Percentiles rank a stretch among this genome's conserved stretches.
Conservation (phyloP, 2,888 invertebrate genomes). For the Morpho helenor region DNA sequence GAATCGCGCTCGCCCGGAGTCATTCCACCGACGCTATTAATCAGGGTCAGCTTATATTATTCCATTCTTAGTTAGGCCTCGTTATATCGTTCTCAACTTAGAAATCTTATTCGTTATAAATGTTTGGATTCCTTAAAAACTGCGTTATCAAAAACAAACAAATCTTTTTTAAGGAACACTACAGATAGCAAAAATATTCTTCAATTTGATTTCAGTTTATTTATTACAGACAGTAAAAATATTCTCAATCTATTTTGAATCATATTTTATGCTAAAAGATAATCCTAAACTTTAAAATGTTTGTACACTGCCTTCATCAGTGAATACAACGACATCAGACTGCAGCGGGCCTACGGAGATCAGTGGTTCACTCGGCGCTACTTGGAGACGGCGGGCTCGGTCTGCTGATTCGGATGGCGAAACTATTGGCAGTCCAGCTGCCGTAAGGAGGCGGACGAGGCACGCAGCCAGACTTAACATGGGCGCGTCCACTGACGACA, state of each 20-base stretch:
- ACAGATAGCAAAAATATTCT: no score
- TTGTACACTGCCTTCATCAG: slow-evolving; percentile 27
- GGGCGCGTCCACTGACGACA: slow-evolving; percentile 98
- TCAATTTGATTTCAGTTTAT: no score
- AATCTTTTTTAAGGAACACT: no score
- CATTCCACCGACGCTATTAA: slow-evolving; percentile 88
- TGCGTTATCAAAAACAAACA: no score
- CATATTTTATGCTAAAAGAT: no score
- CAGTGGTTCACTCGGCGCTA: slow-evolving; percentile 51
- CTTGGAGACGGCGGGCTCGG: slow-evolving; percentile 61
- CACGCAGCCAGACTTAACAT: slow-evolving; percentile 94
- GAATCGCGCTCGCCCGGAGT: slow-evolving; percentile 86
- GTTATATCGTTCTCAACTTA: background rate
- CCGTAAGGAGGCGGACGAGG: slow-evolving; percentile 82
- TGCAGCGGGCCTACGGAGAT: slow-evolving; percentile 56
- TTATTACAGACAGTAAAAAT: no score
- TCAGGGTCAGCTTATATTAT: slow-evolving; percentile 57
- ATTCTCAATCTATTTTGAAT: no score
- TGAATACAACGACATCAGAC: slow-evolving; percentile 67
- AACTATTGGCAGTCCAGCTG: slow-evolving; percentile 56
- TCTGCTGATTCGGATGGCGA: slow-evolving; percentile 60
- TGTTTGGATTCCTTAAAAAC: no score
- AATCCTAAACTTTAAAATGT: background rate
- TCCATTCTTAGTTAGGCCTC: background rate
- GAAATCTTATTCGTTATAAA: no score